These are phyloP conservation scores for Steatocranus sp. DNA, from an alignment of 2,797 vertebrate genomes.

Conservation along the genomic window DNA sequence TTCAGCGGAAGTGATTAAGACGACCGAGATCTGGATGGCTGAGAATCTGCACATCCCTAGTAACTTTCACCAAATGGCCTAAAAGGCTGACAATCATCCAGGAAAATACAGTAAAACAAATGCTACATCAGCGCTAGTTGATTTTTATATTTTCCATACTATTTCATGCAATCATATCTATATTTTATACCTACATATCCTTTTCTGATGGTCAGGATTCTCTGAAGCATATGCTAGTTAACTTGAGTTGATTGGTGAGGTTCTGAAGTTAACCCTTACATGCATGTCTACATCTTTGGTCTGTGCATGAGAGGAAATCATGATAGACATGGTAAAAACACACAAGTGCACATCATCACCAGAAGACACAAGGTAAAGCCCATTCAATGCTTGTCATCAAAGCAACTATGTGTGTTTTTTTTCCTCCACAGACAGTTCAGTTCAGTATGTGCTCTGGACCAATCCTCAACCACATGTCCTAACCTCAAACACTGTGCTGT, in stretches of 20 bases:
- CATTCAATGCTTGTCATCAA: slow-evolving; percentile 9
- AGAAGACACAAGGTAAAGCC: neutral
- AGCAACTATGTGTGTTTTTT: neutral
- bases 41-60: neutral
- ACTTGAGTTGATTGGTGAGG: neutral
- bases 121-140: neutral
- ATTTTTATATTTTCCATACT: neutral
- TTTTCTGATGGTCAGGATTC: neutral
- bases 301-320: neutral
- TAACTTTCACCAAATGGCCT: neutral
- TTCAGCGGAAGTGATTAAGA: neutral
- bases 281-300: neutral
- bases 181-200: neutral
- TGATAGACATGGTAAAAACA: neutral
- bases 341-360: neutral
- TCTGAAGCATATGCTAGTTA: neutral
- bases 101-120: neutral
- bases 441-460: slow-evolving; percentile 30
- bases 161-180: neutral
- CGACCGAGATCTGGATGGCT: neutral
- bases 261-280: neutral
- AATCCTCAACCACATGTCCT: slow-evolving; percentile 24
- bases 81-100: neutral
- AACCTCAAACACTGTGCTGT: slow-evolving; percentile 54
- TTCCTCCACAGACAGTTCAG: neutral